Evolutionary conservation across 2,797 vertebrate genomes (phyloP).

Genomic region (Alca torda): DNA sequence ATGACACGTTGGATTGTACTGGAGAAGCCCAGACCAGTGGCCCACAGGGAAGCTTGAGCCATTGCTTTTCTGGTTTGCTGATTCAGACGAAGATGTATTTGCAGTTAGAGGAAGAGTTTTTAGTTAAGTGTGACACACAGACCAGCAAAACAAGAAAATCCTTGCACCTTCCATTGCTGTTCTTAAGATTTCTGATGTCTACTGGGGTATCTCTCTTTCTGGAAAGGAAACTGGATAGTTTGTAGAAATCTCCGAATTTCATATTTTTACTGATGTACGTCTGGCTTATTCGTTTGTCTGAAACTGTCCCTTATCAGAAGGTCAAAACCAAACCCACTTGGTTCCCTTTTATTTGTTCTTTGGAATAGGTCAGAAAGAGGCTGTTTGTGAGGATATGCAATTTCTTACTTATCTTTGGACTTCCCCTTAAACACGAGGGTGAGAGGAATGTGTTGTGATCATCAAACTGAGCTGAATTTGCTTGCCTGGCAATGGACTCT

Average conservation of each 20-base stretch:
- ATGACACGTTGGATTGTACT: background rate
- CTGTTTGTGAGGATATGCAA: background rate
- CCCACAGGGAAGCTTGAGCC: background rate
- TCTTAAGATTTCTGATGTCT: background rate
- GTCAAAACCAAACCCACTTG: background rate
- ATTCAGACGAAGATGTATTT: background rate
- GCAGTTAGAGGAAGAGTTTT: background rate
- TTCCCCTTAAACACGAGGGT: background rate
- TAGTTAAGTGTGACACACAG: background rate
- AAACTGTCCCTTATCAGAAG: background rate
- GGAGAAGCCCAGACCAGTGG: background rate
- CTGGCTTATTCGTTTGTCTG: background rate
- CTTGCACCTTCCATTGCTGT: background rate
- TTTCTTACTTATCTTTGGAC: background rate
- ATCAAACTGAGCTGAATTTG: background rate
- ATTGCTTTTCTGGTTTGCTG: background rate
- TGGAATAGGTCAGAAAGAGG: background rate
- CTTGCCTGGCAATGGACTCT: background rate
- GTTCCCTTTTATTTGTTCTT: background rate
- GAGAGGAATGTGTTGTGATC: background rate
- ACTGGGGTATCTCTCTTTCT: background rate
- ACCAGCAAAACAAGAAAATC: background rate
- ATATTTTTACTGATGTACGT: background rate
- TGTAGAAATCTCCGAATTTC: background rate
- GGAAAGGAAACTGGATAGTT: background rate